Evolutionary conservation across 2,113 vertebrate species (phyloP).

Genomic region (Corythoichthys haematopterus): DNA sequence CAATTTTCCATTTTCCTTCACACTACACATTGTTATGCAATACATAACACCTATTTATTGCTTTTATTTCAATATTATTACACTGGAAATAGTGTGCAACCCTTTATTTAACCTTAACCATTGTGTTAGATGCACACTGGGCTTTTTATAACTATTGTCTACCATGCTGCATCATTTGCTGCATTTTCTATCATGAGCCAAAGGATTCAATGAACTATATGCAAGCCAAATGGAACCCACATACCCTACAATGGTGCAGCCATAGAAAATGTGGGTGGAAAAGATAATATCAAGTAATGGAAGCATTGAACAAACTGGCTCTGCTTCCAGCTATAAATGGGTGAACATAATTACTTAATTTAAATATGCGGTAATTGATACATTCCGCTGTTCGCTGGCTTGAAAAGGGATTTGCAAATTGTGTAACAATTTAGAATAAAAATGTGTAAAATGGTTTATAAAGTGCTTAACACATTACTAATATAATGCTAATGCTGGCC

Average conservation of each 20-base stretch:
- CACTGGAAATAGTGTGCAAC: slow-evolving; percentile 63
- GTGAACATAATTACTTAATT: not conserved
- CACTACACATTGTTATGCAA: slow-evolving; percentile 36
- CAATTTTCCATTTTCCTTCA: slow-evolving; percentile 30
- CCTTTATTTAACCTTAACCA: slow-evolving; percentile 76
- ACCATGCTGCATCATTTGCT: slow-evolving; percentile 64
- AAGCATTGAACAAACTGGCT: slow-evolving; percentile 70
- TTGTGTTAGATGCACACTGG: slow-evolving; percentile 66
- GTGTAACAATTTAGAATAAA: not conserved
- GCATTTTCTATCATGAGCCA: slow-evolving; percentile 67
- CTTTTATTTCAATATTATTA: slow-evolving; percentile 70
- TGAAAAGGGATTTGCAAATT: not conserved
- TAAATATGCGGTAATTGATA: not conserved
- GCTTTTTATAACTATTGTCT: slow-evolving; percentile 64
- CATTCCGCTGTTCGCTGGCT: not conserved
- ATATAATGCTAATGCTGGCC: not conserved
- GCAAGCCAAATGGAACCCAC: slow-evolving; percentile 68
- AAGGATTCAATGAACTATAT: slow-evolving; percentile 74
- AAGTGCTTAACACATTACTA: not conserved
- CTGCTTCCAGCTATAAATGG: slow-evolving; percentile 54
- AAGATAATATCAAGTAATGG: slow-evolving; percentile 78
- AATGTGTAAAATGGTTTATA: not conserved
- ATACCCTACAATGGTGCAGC: slow-evolving; percentile 54
- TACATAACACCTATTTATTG: slow-evolving; percentile 31
- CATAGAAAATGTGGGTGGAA: slow-evolving; percentile 73